Conservation (phyloP, 2,797 vertebrate genomes). For the Hemibagrus guttatus region DNA sequence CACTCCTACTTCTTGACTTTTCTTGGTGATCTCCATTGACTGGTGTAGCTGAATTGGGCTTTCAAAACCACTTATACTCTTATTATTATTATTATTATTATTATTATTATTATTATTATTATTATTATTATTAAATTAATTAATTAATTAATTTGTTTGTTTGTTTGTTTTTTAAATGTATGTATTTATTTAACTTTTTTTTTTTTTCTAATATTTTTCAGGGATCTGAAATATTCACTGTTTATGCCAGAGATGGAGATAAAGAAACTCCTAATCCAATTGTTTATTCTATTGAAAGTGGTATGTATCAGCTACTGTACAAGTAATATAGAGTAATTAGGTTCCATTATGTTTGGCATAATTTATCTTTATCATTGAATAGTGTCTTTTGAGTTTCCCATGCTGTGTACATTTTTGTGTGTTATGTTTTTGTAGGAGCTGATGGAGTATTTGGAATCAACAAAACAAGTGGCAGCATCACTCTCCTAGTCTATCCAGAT, state of each 20-base stretch:
- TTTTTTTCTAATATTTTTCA: conserved; percentile 56
- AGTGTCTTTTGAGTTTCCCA: background rate
- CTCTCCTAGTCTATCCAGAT: conserved; percentile 77
- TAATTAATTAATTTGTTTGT: too few relatives aligned
- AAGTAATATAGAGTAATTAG: background rate
- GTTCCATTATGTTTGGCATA: background rate
- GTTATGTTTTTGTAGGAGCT: conserved; percentile 72
- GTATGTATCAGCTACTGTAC: conserved; percentile 68
- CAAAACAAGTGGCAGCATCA: conserved; percentile 85
- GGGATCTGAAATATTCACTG: conserved; percentile 91
- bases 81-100: too few relatives aligned
- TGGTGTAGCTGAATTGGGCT: too few relatives aligned
- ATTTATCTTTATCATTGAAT: background rate
- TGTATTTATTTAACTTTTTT: background rate
- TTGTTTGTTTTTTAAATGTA: background rate
- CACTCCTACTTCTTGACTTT: too few relatives aligned
- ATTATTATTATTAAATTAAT: too few relatives aligned
- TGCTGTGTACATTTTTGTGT: background rate
- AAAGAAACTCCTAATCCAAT: conserved; percentile 86
- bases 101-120: too few relatives aligned
- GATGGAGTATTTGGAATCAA: conserved; percentile 86
- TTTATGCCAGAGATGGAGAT: conserved; percentile 90
- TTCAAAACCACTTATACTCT: too few relatives aligned
- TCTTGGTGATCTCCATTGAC: too few relatives aligned
- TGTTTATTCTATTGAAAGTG: conserved; percentile 81